These are phyloP conservation scores for Hofmannophila pseudospretella DNA, from an alignment of 2,888 invertebrate genomes.

Conservation along the genomic window DNA sequence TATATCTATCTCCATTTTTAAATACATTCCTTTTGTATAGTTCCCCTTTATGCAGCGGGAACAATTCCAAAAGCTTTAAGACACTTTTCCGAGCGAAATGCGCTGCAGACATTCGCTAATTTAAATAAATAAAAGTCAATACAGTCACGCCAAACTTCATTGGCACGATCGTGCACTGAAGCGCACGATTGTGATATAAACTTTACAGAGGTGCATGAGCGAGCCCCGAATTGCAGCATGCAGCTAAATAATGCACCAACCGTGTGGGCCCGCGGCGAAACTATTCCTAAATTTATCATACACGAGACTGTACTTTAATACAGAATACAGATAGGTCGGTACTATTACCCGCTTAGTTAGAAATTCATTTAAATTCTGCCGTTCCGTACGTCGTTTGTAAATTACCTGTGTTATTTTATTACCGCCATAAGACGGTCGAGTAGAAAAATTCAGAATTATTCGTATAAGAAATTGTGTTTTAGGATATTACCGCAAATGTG, in stretches of 20 bases:
- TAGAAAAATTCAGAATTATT: not conserved
- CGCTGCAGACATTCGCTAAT: too few relatives aligned
- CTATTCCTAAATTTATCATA: slow-evolving; percentile 30
- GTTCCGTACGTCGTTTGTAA: slow-evolving; percentile 7
- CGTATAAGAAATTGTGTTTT: too few relatives aligned
- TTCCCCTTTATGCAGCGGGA: too few relatives aligned
- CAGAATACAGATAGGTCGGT: too few relatives aligned
- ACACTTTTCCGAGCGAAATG: too few relatives aligned
- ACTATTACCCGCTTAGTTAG: slow-evolving; percentile 7
- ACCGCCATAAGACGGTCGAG: not conserved
- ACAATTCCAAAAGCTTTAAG: too few relatives aligned
- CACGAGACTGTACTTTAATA: slow-evolving; percentile 14
- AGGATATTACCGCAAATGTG: too few relatives aligned
- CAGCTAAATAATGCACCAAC: slow-evolving; percentile 42
- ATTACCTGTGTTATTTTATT: slow-evolving; percentile 1
- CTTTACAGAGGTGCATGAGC: slow-evolving; percentile 4
- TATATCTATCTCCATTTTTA: too few relatives aligned
- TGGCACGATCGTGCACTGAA: slow-evolving; percentile 9
- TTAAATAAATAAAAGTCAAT: not conserved
- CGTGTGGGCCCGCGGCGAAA: slow-evolving; percentile 16
- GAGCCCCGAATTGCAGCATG: slow-evolving; percentile 23
- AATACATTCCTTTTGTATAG: too few relatives aligned
- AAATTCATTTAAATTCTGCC: slow-evolving; percentile 9
- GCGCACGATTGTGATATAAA: slow-evolving; percentile 9
- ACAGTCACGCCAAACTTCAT: slow-evolving; percentile 3